A percentile compares a stretch with the other conserved stretches of the same genome.
Evolutionary conservation across 2,797 vertebrate species (phyloP).

Genomic region (Glossophaga mutica): DNA sequence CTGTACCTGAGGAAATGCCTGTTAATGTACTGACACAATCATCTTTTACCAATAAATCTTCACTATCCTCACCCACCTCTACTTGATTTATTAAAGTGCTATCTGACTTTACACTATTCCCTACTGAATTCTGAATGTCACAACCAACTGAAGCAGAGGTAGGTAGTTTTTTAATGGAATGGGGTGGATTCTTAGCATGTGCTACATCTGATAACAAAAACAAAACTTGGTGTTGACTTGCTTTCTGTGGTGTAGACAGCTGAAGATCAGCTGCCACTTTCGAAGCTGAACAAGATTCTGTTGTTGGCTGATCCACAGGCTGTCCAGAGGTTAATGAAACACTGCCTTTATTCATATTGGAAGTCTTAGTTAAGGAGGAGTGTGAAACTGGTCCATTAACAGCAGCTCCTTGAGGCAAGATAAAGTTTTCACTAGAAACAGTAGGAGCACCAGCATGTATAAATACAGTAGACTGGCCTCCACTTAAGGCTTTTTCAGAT

Average conservation of each 20-base stretch:
- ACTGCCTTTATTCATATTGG: constrained; percentile 91
- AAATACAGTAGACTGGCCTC: constrained; percentile 94
- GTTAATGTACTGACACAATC: constrained; percentile 85
- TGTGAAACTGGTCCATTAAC: constrained; percentile 99
- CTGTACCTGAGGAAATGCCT: constrained; percentile 88
- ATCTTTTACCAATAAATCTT: constrained; percentile 81
- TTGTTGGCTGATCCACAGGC: constrained; percentile 84
- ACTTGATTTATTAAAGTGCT: constrained; percentile 90
- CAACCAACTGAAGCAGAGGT: constrained; percentile 88
- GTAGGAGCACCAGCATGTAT: constrained; percentile 91
- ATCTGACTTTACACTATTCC: constrained; percentile 84
- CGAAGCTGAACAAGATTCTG: constrained; percentile 89
- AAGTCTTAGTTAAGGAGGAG: constrained; percentile 92
- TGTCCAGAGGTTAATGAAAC: constrained; percentile 90
- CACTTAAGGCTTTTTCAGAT: constrained; percentile 97
- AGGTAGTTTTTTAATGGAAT: constrained; percentile 91
- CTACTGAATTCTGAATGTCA: constrained; percentile 87
- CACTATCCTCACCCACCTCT: constrained; percentile 86
- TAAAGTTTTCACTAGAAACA: constrained; percentile 91
- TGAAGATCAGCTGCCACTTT: constrained; percentile 92
- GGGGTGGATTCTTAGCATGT: constrained; percentile 87
- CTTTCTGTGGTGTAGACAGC: constrained; percentile 87
- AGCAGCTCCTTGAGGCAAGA: constrained; percentile 93
- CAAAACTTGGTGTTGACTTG: constrained; percentile 88
- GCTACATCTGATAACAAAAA: constrained; percentile 92